Base-by-base conservation (phyloP, 2,113 vertebrate genomes). In the Aegotheles bennettii region DNA sequence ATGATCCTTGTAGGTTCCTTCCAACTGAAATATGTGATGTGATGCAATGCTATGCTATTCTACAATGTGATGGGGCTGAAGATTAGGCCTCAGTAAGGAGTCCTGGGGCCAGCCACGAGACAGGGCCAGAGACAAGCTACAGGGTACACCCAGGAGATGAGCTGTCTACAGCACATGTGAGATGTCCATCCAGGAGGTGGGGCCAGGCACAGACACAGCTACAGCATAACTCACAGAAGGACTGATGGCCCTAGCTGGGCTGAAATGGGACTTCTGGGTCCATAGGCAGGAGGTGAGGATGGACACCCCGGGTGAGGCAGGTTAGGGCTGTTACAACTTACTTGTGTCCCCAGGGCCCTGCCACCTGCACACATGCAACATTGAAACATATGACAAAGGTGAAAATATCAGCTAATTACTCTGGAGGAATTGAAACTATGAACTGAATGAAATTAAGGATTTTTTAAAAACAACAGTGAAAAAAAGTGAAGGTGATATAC, bases 191-290 rank as follows among this genome's bases (percentile, higher is more conserved):
- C 48, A 42, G 25, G 35, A 61, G 43, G 17, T 12, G 36, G 21
- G 21, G 43, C 8, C 28, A 43, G 73, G 57, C 48, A 6, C 19
- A 36, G 36, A 8, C 42, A 35, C 9, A 69, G 54, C n/a, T 76
- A 11, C 16, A 83, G 20, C 12, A 6, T 50, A 51, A 14, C 33
- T 81, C 5, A 7, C 0, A 4, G 51, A 51, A 82, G 60, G 36
- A 45, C 21, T 63, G 38, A 36, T 0, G 2, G 33, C 16, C 36
- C 35, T 16, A 86, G 8, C 31, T 0, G 2, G 10, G 16, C 21
- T 77, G 53, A 51, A 86, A 31, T 23, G 28, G 28, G 33, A 23
- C 28, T 23, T 61, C 26, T 45, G 33, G 28, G 28, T 16, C 16
- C 8, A 3, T 35, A 31, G 31, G 14, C 21, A 69, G 38, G 28